phyloP scores from a whole-genome alignment of 37 sponge, comb jelly and placozoan species.

The Halisarca cf. caerulea region DNA sequence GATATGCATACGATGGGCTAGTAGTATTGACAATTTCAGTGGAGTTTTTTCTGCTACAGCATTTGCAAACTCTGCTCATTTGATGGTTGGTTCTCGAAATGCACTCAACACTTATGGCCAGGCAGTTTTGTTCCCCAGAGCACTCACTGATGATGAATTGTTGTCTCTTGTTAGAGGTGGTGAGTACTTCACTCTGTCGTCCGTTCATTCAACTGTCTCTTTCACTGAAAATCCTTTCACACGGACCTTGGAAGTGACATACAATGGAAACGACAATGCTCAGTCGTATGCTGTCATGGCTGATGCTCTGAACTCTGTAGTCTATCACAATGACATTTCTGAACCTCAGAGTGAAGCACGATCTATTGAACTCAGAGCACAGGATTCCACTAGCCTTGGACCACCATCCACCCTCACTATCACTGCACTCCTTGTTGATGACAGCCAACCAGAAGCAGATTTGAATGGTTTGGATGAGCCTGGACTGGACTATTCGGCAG shows the following conservation, averaged over 20 bases:
- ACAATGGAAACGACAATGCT: slow-evolving; percentile 29
- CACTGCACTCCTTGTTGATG: slow-evolving; percentile 42
- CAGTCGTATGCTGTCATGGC: slow-evolving; percentile 23
- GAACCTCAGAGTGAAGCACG: slow-evolving; percentile 63
- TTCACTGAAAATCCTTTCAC: slow-evolving; percentile 8
- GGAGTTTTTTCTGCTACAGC: background rate
- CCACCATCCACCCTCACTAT: slow-evolving; percentile 14
- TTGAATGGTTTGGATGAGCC: slow-evolving; percentile 50
- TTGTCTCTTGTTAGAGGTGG: background rate
- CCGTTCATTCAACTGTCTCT: background rate
- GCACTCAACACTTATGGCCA: background rate
- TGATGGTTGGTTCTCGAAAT: background rate
- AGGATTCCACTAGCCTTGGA: slow-evolving; percentile 38
- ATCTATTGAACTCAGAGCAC: slow-evolving; percentile 43
- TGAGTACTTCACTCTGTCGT: background rate
- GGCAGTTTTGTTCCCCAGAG: background rate
- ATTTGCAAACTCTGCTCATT: background rate
- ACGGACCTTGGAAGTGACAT: slow-evolving; percentile 42
- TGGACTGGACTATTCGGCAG: slow-evolving; percentile 43
- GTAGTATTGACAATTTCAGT: background rate
- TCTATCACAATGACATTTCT: slow-evolving; percentile 32
- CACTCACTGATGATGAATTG: background rate
- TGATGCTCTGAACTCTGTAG: slow-evolving; percentile 35
- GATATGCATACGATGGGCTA: no score
- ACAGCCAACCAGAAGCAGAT: slow-evolving; percentile 56